Percentiles rank a stretch among this genome's conserved stretches.
Conservation (phyloP, 2,113 vertebrate species). For the Rafetus swinhoei region DNA sequence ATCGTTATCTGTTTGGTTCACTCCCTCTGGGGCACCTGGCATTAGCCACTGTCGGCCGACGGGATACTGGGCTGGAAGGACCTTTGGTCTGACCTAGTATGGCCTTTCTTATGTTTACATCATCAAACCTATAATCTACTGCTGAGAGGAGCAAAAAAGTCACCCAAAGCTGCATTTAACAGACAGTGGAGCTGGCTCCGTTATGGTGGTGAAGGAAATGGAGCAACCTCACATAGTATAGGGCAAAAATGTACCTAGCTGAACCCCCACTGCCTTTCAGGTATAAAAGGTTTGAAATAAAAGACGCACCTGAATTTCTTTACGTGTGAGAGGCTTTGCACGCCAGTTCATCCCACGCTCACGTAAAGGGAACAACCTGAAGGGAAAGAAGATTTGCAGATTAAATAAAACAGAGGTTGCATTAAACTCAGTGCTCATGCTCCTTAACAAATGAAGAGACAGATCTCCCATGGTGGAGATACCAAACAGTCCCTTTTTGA, state of each 20-base stretch:
- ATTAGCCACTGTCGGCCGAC: too few species aligned
- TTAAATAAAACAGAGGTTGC: background rate
- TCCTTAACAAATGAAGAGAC: background rate
- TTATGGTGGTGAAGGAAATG: background rate
- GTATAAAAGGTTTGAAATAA: background rate
- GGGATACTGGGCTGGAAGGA: too few species aligned
- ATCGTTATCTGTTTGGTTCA: too few species aligned
- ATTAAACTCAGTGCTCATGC: background rate
- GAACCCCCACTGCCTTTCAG: background rate
- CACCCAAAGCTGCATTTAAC: background rate
- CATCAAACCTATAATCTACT: background rate
- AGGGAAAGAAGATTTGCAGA: background rate
- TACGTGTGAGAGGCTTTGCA: slow-evolving; percentile 88
- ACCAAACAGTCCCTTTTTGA: background rate
- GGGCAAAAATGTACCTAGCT: background rate
- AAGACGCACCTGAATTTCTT: slow-evolving; percentile 89
- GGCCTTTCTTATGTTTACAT: background rate
- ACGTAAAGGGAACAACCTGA: slow-evolving; percentile 94
- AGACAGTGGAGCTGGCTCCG: background rate
- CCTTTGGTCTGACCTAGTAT: too few species aligned
- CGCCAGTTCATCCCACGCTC: slow-evolving; percentile 93
- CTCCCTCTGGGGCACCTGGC: too few species aligned
- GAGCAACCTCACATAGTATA: background rate
- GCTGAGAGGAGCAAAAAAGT: background rate
- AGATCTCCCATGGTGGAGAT: accelerated